Percentiles rank a stretch among this genome's conserved stretches.
These are phyloP conservation scores for Drosophila truncata DNA, from an alignment of 1,140 invertebrate genomes.

Conservation along the genomic window DNA sequence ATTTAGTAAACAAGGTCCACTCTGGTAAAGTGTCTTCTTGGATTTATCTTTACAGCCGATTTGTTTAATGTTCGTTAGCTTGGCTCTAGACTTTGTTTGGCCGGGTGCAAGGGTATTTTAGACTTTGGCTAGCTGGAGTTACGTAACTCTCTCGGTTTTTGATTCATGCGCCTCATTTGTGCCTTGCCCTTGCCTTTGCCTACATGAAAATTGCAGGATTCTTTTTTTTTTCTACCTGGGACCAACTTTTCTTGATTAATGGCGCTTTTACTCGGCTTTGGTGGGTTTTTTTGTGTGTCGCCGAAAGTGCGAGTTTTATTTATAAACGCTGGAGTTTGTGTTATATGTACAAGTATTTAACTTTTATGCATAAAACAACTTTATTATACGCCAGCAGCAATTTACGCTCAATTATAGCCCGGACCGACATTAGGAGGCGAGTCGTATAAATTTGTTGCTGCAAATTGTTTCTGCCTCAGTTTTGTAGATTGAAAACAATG, in stretches of 20 bases:
- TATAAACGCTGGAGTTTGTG: constrained; percentile 30
- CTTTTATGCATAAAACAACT: constrained; percentile 68
- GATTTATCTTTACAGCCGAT: constrained; percentile 25
- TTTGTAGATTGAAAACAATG: constrained; percentile 44
- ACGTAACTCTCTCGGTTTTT: constrained; percentile 44
- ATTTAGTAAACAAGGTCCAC: constrained; percentile 3
- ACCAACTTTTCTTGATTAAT: constrained; percentile 75
- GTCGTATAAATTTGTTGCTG: constrained; percentile 51
- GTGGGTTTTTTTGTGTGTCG: constrained; percentile 12
- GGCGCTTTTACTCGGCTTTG: constrained; percentile 56
- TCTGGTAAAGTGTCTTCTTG: background rate
- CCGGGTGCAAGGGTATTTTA: constrained; percentile 18
- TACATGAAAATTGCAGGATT: constrained; percentile 50
- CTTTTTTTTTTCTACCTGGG: constrained; percentile 38
- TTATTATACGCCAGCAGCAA: constrained; percentile 69
- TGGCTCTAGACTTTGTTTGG: background rate
- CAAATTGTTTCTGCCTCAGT: constrained; percentile 42
- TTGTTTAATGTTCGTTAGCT: constrained; percentile 17
- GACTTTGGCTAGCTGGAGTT: constrained; percentile 26
- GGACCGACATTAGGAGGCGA: constrained; percentile 35
- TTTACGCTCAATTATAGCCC: constrained; percentile 73
- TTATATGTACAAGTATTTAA: constrained; percentile 50
- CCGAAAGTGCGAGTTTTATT: constrained; percentile 47
- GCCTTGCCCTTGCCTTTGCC: constrained; percentile 44
- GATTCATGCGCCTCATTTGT: constrained; percentile 79